Percentiles rank a stretch among this genome's conserved stretches.
Conservation (phyloP, 1,140 invertebrate genomes). For the Procambarus clarkii region DNA sequence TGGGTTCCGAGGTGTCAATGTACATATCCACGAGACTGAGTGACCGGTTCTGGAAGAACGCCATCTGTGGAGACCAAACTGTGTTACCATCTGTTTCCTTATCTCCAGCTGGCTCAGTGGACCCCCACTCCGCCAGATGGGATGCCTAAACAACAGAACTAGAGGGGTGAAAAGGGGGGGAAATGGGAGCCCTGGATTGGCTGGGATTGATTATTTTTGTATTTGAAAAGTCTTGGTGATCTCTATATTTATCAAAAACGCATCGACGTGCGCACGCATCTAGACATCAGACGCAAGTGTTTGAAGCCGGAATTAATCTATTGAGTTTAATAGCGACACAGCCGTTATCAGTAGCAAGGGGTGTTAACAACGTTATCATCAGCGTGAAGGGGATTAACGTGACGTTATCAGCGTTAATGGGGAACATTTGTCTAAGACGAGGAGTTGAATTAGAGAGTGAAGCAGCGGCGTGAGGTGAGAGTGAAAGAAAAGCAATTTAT, state of each 20-base stretch:
- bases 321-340: background rate
- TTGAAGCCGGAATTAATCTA: background rate
- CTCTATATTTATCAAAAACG: background rate
- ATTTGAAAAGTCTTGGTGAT: background rate
- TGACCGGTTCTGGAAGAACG: constrained; percentile 90
- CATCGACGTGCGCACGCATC: background rate
- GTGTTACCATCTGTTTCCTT: background rate
- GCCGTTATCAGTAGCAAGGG: too few species aligned
- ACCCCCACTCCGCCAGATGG: constrained; percentile 6
- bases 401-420: background rate
- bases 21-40: constrained; percentile 96
- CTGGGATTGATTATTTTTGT: background rate
- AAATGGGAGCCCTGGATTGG: background rate
- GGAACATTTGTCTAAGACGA: background rate
- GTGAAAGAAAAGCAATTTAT: background rate
- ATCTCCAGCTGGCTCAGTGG: background rate
- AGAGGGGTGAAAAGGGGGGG: background rate
- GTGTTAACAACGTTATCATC: too few species aligned
- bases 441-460: background rate
- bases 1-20: constrained; percentile 92
- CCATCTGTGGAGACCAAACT: constrained; percentile 75
- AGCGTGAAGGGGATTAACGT: background rate
- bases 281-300: background rate
- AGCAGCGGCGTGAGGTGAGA: background rate
- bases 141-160: background rate